Base-by-base conservation (phyloP, 2,797 vertebrate species). In the Hippopotamyrus pictus region DNA sequence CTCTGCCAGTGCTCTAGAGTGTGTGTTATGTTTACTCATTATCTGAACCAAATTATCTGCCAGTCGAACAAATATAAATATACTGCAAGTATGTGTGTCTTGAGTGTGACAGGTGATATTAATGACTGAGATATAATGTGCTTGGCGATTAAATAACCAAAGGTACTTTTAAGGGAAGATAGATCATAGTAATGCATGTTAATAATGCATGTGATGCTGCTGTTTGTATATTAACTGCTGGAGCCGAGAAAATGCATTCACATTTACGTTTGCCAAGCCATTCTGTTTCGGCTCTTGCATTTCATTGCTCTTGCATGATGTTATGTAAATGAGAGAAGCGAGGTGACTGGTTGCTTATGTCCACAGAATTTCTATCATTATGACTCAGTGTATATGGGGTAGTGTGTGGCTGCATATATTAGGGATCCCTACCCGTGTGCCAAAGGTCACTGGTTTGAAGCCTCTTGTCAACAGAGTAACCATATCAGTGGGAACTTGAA, bases 31-130 rank as follows among this genome's bases (percentile, higher is more conserved):
- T n/a, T 48, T 22, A 48, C 37, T 83, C 41, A 83, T 83, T 83
- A n/a, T 83, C n/a, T 44, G 17, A 83, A 83, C n/a, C 79, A 83
- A 83, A 83, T 83, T 83, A 33, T 83, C n/a, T 83, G 46, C 79
- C 46, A 73, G 65, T 22, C 37, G 41, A 44, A 44, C n/a, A 83
- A 44, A 83, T 83, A 83, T 48, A 73, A 73, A 73, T 73, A 73
- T 17, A 37, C 11, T 37, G 65, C 29, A 73, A 73, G 65, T 73
- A 73, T 87, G 51, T n/a, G 12, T 33, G 37, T 87, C 57, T 87
- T 44, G 57, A 87, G 57, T 44, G n/a, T 33, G 19, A 19, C 53
- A 57, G 84, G 84, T 54, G 44, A 50, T 85, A 50, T 73, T 73
- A 73, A 73, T 73, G 65, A 17, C 29, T 37, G 65, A 37, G 65